phyloP scores from a whole-genome alignment of 2,797 vertebrate genomes.

The Eurystomus glaucurus region DNA sequence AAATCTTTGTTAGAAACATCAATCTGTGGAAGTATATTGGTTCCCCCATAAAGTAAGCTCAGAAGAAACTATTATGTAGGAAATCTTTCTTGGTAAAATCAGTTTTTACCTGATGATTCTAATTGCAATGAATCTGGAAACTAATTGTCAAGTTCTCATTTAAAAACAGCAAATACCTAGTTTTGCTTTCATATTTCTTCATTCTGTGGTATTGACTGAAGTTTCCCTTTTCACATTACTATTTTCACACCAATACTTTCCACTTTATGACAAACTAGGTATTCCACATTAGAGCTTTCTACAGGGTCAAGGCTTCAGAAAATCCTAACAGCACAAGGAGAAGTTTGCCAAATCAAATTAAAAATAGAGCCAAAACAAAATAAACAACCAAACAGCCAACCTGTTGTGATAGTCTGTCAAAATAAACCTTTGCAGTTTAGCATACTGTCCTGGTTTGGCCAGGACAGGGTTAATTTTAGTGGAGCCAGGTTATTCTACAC shows the following conservation, averaged over 20 bases:
- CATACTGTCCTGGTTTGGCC: background rate
- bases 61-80: background rate
- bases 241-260: background rate
- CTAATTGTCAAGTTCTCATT: background rate
- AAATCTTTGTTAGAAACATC: background rate
- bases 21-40: background rate
- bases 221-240: background rate
- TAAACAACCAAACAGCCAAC: rapidly evolving
- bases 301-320: background rate
- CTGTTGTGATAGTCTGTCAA: background rate
- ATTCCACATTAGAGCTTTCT: background rate
- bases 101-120: background rate
- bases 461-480: no score
- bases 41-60: background rate
- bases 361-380: background rate
- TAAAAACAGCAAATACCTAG: background rate
- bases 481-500: no score
- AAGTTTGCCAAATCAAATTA: background rate
- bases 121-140: background rate
- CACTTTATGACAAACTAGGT: background rate
- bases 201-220: background rate
- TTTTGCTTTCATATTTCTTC: background rate
- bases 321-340: background rate
- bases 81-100: background rate
- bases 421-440: background rate